Conservation (phyloP, 2,888 invertebrate species). For the Zhengitettix transpicula region DNA sequence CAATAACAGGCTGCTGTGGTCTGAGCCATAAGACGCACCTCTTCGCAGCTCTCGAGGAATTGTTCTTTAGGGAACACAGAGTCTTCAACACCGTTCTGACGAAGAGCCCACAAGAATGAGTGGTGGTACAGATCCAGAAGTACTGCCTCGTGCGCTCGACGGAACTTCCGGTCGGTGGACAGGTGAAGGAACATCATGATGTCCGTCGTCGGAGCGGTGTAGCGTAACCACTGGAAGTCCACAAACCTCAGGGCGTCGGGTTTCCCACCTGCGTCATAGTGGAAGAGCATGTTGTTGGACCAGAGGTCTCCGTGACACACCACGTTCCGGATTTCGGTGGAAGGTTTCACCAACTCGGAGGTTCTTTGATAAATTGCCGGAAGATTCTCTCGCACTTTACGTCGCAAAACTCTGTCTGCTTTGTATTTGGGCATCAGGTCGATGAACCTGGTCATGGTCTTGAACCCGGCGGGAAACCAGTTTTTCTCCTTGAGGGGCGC, state of each 20-base stretch:
- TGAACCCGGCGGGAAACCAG: neutral
- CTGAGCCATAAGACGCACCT: neutral
- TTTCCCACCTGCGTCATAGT: constrained; percentile 18
- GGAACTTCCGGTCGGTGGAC: constrained; percentile 30
- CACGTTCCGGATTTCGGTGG: constrained; percentile 20
- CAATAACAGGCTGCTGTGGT: neutral
- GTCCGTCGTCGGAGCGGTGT: constrained; percentile 49
- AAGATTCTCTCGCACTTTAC: neutral
- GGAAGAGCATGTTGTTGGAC: constrained; percentile 29
- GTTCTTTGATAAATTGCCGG: neutral
- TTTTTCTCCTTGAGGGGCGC: neutral
- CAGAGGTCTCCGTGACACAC: constrained; percentile 30
- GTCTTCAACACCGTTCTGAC: neutral
- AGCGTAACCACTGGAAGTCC: constrained; percentile 50
- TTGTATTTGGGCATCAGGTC: neutral
- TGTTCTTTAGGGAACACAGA: neutral
- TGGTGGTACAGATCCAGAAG: neutral
- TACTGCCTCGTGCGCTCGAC: constrained; percentile 25
- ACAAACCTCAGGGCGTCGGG: constrained; percentile 43
- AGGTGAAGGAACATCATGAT: constrained; percentile 37
- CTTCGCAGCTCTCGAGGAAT: neutral
- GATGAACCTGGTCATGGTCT: neutral
- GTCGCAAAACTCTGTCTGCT: neutral
- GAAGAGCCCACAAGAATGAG: neutral
- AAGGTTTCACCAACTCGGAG: neutral